Evolutionary conservation across 2,113 vertebrate genomes (phyloP).

Genomic region (Uria lomvia): DNA sequence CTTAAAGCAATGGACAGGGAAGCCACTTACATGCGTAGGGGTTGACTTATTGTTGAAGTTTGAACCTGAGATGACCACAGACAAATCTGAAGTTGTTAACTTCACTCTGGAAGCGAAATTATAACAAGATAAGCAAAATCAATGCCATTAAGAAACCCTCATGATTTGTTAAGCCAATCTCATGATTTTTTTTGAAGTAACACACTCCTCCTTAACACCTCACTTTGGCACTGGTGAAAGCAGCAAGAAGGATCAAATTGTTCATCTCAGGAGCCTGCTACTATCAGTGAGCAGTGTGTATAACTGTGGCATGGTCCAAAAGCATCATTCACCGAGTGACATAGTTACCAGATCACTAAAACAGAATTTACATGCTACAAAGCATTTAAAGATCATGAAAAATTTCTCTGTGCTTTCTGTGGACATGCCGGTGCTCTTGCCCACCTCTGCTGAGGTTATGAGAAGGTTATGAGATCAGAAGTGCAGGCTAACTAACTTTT

Average conservation of each 20-base stretch:
- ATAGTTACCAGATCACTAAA: neutral
- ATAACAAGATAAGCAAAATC: neutral
- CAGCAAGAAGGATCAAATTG: neutral
- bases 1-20: neutral
- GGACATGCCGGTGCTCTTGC: neutral
- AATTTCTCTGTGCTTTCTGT: neutral
- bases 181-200: neutral
- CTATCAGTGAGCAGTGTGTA: neutral
- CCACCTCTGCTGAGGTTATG: neutral
- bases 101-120: neutral
- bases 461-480: neutral
- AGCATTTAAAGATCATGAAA: neutral
- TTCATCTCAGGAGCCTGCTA: neutral
- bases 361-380: neutral
- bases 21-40: rapidly evolving
- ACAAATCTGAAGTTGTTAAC: neutral
- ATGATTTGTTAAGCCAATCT: neutral
- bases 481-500: neutral
- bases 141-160: neutral
- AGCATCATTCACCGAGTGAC: rapidly evolving
- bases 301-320: neutral
- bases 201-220: neutral
- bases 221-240: neutral
- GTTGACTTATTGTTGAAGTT: neutral
- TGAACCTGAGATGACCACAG: neutral